A percentile compares a stretch with the other conserved stretches of the same genome.
Conservation (phyloP, 1,140 invertebrate genomes). For the Leptoteleia sp. region DNA sequence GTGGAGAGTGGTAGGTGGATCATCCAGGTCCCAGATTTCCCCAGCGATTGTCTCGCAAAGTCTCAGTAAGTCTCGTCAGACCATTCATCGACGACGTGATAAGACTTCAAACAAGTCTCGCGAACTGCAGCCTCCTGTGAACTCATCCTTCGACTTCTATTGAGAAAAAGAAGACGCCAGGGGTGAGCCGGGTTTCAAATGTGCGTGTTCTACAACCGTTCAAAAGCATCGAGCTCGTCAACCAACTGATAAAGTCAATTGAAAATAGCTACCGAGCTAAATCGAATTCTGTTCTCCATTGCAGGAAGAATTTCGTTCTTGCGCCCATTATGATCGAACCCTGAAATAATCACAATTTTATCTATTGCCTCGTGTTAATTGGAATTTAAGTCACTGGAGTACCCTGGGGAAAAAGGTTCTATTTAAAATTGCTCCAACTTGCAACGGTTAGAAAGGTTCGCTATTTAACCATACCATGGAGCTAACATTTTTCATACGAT, state of each 20-base stretch:
- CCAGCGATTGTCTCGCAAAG: conserved; percentile 80
- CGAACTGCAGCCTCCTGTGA: conserved; percentile 68
- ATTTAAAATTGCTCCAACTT: no score
- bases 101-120: conserved; percentile 75
- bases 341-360: conserved; percentile 56
- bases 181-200: conserved; percentile 65
- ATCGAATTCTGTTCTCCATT: conserved; percentile 72
- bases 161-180: conserved; percentile 65
- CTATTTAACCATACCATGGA: no score
- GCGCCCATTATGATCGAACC: conserved; percentile 45
- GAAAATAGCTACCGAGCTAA: conserved; percentile 72
- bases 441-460: no score
- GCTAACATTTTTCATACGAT: no score
- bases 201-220: conserved; percentile 69
- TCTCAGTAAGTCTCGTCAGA: conserved; percentile 78
- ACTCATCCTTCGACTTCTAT: conserved; percentile 66
- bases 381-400: conserved; percentile 37
- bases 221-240: conserved; percentile 72
- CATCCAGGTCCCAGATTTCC: no score
- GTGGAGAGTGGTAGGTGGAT: no score
- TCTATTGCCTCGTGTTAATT: conserved; percentile 43
- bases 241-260: conserved; percentile 76
- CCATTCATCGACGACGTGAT: conserved; percentile 81
- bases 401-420: no score
- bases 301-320: conserved; percentile 59